Evolutionary conservation across 2,888 invertebrate species (phyloP), one percentile per base, ranked within the genome.

Genomic region (Tipula confusa): DNA sequence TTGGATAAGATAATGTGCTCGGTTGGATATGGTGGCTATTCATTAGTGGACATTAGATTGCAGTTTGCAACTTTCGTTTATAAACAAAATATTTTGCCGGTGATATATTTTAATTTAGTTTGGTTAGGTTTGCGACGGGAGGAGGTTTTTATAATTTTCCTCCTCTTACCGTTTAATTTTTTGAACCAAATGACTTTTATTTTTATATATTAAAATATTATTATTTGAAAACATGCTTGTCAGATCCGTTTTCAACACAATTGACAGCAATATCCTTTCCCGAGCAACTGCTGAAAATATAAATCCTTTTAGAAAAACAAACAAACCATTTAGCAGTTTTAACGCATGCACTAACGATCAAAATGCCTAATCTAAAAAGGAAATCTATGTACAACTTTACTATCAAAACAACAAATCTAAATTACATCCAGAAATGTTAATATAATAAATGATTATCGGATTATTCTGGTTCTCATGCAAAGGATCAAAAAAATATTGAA

Each of bases 371-470:
- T 64, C 64, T 64, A 64, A 64, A 64, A 64, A 64, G 64, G 64
- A 64, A 64, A 64, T 64, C 64, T 64, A 64, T 64, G 64, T 64
- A 64, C 64, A 24, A 64, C 2, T 24, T 9, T n/a, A n/a, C 24
- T 64, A 64, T 64, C 64, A 64, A 18, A 64, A 64, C 64, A 64
- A 64, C 64, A 24, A 64, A 64, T 64, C 64, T 64, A 24, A 64
- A 64, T 64, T 64, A 64, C 64, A 64, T 64, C 64, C 64, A 64
- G 24, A 38, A 38, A 38, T 38, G 2, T 64, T 64, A 24, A 24
- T 64, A 9, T 64, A 24, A 64, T 64, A 64, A 64, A 64, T 24
- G 64, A 64, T 24, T 64, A 64, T 64, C 64, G 64, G 64, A 9
- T 64, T 64, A 9, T 24, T 64, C 64, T 64, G 64, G 64, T 64